These are phyloP conservation scores for Staurois parvus DNA, from an alignment of 2,797 vertebrate species.

Conservation along the genomic window DNA sequence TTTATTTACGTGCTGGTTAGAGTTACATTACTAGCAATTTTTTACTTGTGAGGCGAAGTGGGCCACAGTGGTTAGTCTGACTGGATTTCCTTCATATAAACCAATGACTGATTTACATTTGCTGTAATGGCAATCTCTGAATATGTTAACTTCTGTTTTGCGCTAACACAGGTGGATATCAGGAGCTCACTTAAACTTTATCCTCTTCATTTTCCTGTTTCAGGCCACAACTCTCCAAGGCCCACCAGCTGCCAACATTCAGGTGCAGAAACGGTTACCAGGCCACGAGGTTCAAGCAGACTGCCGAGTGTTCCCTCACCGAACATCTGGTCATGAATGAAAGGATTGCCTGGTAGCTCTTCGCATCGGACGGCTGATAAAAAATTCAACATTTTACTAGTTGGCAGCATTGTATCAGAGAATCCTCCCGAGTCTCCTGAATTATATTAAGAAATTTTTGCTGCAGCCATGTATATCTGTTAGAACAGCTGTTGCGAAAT, in stretches of 20 bases:
- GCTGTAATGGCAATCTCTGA: constrained; percentile 14
- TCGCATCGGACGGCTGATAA: constrained; percentile 91
- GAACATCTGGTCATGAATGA: constrained; percentile 99
- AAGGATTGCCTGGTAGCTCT: constrained; percentile 91
- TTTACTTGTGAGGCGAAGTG: no score
- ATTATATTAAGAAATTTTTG: constrained; percentile 99
- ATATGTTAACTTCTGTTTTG: constrained; percentile 77
- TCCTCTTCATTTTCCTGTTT: constrained; percentile 66
- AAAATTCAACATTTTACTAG: constrained; percentile 97
- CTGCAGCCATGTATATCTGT: constrained; percentile 90
- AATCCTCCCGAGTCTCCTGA: constrained; percentile 98
- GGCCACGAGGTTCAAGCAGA: constrained; percentile 97
- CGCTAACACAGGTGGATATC: constrained; percentile 80
- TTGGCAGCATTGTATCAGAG: constrained; percentile 96
- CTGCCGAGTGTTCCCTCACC: constrained; percentile 91
- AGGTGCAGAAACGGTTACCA: constrained; percentile 88
- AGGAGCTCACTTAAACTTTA: constrained; percentile 72
- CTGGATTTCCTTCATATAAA: background rate
- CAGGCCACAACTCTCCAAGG: constrained; percentile 85
- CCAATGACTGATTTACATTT: background rate
- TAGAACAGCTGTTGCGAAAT: constrained; percentile 98
- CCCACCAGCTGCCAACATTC: constrained; percentile 93
- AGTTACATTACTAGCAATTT: no score
- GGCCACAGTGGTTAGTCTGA: no score
- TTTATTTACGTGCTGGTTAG: no score